Conservation (phyloP, 64 coral and sea anemone genomes). For the Montipora capricornis region DNA sequence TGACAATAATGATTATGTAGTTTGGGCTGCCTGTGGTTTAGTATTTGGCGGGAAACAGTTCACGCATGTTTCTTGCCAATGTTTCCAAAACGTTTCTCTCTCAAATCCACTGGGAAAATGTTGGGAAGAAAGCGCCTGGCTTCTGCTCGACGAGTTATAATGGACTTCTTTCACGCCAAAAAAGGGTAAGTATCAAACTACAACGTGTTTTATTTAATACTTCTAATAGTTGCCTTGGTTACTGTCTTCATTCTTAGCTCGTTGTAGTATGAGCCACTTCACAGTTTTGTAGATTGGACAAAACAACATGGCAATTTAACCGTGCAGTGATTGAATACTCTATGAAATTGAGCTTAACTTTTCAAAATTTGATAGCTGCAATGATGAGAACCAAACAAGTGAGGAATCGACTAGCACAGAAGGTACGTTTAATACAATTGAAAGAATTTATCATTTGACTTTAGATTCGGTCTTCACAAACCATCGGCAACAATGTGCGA, state of each 20-base stretch:
- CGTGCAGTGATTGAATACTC: slow-evolving; percentile 27
- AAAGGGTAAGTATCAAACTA: slow-evolving; percentile 47
- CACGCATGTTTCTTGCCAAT: slow-evolving; percentile 35
- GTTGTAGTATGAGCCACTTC: slow-evolving; percentile 30
- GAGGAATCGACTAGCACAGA: background rate
- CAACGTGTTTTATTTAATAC: slow-evolving; percentile 44
- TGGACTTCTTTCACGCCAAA: slow-evolving; percentile 35
- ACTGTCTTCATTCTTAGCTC: slow-evolving; percentile 27
- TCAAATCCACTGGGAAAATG: slow-evolving; percentile 42
- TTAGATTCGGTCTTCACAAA: slow-evolving; percentile 21
- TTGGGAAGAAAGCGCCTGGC: slow-evolving; percentile 18
- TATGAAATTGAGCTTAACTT: slow-evolving; percentile 37
- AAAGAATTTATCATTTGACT: slow-evolving; percentile 25
- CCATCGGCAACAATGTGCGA: slow-evolving; percentile 8
- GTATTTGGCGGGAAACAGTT: slow-evolving; percentile 26
- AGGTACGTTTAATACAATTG: slow-evolving; percentile 28
- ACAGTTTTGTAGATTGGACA: slow-evolving; percentile 31
- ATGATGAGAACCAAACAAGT: slow-evolving; percentile 36
- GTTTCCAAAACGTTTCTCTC: slow-evolving; percentile 46
- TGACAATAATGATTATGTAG: slow-evolving; percentile 38
- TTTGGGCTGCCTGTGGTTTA: slow-evolving; percentile 37
- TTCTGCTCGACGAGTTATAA: slow-evolving; percentile 27
- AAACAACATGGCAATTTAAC: slow-evolving; percentile 24
- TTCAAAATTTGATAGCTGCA: slow-evolving; percentile 18
- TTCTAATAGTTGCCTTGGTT: slow-evolving; percentile 52